These are phyloP conservation scores for Megaceryle torquata DNA, from an alignment of 2,113 vertebrate species.

Conservation along the genomic window DNA sequence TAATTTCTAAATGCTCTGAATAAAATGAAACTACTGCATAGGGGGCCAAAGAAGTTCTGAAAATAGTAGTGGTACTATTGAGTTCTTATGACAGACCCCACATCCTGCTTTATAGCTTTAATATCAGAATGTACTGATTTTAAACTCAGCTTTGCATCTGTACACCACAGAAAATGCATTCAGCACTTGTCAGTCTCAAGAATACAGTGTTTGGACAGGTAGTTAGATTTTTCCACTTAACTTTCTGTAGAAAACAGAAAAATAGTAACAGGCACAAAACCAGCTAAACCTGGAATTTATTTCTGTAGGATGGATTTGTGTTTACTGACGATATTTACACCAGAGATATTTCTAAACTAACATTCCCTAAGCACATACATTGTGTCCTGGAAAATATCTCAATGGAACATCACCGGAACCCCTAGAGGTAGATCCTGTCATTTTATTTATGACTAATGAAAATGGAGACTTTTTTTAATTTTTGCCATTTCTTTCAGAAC, in stretches of 20 bases:
- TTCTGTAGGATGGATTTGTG: not conserved
- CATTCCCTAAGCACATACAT: constrained; percentile 21
- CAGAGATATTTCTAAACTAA: constrained; percentile 11
- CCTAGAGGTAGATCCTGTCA: constrained; percentile 51
- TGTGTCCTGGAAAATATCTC: constrained; percentile 54
- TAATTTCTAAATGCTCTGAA: not conserved
- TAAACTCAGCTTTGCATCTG: not conserved
- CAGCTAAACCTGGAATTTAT: not conserved
- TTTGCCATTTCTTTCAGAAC: constrained; percentile 70
- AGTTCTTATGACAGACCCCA: not conserved
- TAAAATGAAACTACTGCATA: not conserved
- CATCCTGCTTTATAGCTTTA: not conserved
- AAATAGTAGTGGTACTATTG: not conserved
- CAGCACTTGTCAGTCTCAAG: not conserved
- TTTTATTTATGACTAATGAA: constrained; percentile 75
- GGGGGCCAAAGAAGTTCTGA: not conserved
- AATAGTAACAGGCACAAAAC: not conserved
- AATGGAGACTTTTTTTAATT: constrained; percentile 71
- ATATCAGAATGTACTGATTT: not conserved
- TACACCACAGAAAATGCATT: not conserved
- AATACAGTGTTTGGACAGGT: not conserved
- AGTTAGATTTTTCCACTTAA: not conserved
- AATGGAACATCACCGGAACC: constrained; percentile 60
- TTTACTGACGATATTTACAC: not conserved
- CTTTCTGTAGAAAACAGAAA: constrained; percentile 24